These are phyloP conservation scores for Drosophila baimaii DNA, from an alignment of 1,140 invertebrate species.

Conservation along the genomic window DNA sequence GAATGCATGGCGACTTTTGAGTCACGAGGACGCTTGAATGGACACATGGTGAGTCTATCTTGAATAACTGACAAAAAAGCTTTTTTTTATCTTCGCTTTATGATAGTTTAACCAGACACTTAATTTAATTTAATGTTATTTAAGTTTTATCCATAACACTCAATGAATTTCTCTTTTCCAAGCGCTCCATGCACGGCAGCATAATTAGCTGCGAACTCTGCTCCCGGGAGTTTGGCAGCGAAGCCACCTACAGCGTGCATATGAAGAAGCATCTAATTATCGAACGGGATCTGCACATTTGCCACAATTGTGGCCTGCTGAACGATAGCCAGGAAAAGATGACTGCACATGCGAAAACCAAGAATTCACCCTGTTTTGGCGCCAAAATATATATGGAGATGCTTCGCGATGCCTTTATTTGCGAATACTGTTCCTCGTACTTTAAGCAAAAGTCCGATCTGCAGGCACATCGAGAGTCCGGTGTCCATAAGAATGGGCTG, in stretches of 20 bases:
- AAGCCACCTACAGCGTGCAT: slow-evolving; percentile 58
- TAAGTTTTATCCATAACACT: no score
- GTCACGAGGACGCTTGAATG: slow-evolving; percentile 51
- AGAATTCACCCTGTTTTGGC: slow-evolving; percentile 37
- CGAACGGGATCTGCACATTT: slow-evolving; percentile 52
- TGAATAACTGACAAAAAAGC: not conserved
- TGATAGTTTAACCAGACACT: no score
- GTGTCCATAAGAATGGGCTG: slow-evolving; percentile 56
- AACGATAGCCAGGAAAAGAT: slow-evolving; percentile 46
- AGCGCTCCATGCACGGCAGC: slow-evolving; percentile 48
- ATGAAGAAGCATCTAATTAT: slow-evolving; percentile 74
- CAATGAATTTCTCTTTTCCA: slow-evolving; percentile 18
- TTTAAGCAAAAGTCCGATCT: slow-evolving; percentile 59
- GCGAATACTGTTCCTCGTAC: slow-evolving; percentile 70
- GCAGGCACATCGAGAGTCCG: slow-evolving; percentile 59
- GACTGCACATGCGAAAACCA: slow-evolving; percentile 25
- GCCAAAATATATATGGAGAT: slow-evolving; percentile 47
- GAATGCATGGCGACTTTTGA: slow-evolving; percentile 64
- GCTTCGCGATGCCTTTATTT: slow-evolving; percentile 58
- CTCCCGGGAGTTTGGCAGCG: slow-evolving; percentile 60
- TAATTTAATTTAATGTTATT: no score
- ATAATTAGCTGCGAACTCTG: slow-evolving; percentile 70
- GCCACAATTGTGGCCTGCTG: slow-evolving; percentile 65
- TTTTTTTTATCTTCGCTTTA: no score
- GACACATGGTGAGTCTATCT: slow-evolving; percentile 59